These are phyloP conservation scores for Gambusia affinis DNA, from an alignment of 2,113 vertebrate species.

Conservation along the genomic window DNA sequence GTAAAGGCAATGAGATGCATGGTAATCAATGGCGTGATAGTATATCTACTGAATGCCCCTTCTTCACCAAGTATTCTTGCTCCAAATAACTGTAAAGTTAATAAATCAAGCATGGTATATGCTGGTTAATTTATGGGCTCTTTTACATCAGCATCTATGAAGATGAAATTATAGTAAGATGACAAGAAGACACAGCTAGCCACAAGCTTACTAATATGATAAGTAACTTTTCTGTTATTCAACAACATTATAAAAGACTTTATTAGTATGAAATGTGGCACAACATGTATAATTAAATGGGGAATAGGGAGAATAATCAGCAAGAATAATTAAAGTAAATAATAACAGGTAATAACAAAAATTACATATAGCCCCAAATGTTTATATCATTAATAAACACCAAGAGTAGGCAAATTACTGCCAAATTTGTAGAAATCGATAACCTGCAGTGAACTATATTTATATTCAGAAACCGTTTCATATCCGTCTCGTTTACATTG, in stretches of 20 bases:
- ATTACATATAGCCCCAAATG: not conserved
- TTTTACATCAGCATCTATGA: not conserved
- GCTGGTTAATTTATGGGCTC: not conserved
- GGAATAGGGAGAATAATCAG: not conserved
- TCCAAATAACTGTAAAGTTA: not conserved
- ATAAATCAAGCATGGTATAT: not conserved
- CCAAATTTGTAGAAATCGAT: not conserved
- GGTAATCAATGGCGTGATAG: conserved; percentile 14
- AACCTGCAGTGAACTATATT: not conserved
- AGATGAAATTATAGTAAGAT: conserved; percentile 2
- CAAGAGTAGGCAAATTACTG: too few relatives aligned
- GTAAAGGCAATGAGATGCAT: conserved; percentile 49
- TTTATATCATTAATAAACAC: not conserved
- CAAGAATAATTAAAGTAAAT: not conserved
- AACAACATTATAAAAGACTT: not conserved
- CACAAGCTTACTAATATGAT: conserved; percentile 13
- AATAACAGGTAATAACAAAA: not conserved
- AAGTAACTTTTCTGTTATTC: not conserved
- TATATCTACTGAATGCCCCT: not conserved
- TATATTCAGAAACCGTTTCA: not conserved
- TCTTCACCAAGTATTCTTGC: not conserved
- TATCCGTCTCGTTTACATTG: not conserved
- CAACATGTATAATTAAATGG: not conserved
- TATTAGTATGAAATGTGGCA: not conserved
- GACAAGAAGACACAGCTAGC: not conserved